These are phyloP conservation scores for Trichogramma dendrolimi DNA, from an alignment of 2,888 invertebrate genomes.

Conservation along the genomic window DNA sequence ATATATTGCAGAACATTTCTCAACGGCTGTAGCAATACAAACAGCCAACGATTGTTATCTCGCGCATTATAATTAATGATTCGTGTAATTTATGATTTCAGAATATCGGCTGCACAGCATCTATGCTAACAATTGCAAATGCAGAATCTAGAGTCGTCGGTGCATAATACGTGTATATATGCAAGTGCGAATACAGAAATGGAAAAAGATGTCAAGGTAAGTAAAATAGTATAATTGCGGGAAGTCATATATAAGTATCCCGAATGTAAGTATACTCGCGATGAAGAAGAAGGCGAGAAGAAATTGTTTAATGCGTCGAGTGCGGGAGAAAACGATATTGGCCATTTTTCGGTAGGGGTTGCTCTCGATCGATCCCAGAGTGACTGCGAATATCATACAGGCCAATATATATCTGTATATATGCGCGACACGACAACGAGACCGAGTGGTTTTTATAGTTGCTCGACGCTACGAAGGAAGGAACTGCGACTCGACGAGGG, in stretches of 20 bases:
- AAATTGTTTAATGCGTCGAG: conserved; percentile 12
- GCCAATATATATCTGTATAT: too few species aligned
- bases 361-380: neutral
- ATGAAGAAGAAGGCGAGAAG: conserved; percentile 36
- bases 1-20: neutral
- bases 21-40: too few species aligned
- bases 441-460: conserved; percentile 53
- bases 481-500: conserved; percentile 46
- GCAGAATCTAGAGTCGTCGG: too few species aligned
- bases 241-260: neutral
- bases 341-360: conserved; percentile 46
- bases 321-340: conserved; percentile 35
- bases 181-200: too few species aligned
- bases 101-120: conserved; percentile 16
- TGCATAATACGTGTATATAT: too few species aligned
- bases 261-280: conserved; percentile 25
- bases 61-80: conserved; percentile 22
- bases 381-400: too few species aligned
- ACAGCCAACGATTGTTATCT: neutral
- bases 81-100: conserved; percentile 21
- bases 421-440: conserved; percentile 32
- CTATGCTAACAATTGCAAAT: neutral
- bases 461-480: conserved; percentile 35
- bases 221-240: conserved; percentile 16
- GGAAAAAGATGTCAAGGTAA: conserved; percentile 25